Conservation (phyloP, 2,888 invertebrate genomes). For the Homarus gammarus region DNA sequence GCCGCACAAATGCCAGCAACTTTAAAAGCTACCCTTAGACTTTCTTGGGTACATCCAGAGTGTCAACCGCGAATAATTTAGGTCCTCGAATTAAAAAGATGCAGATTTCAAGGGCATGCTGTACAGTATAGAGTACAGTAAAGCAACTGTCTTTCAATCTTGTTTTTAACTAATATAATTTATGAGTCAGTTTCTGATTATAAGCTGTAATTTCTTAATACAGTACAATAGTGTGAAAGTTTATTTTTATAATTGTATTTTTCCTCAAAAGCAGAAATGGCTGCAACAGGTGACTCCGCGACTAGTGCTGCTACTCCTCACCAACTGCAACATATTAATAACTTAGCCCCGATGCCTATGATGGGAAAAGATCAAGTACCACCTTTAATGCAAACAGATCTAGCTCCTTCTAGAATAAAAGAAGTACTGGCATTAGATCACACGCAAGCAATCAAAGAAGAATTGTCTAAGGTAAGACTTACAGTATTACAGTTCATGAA, state of each 20-base stretch:
- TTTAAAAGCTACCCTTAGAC: too few relatives aligned
- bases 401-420: conserved; percentile 1
- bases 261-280: conserved; percentile 9
- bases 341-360: neutral
- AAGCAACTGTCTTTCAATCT: too few relatives aligned
- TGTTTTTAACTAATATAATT: too few relatives aligned
- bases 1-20: too few relatives aligned
- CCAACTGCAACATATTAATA: neutral
- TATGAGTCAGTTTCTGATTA: too few relatives aligned
- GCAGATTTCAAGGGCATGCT: too few relatives aligned
- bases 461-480: neutral
- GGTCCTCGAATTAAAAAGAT: too few relatives aligned
- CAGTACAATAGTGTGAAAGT: too few relatives aligned
- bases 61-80: too few relatives aligned
- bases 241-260: neutral
- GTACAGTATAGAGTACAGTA: too few relatives aligned
- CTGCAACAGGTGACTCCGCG: conserved; percentile 2
- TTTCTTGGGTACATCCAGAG: too few relatives aligned
- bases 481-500: neutral
- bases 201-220: too few relatives aligned
- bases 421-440: neutral
- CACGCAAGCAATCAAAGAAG: neutral
- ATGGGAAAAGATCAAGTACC: neutral
- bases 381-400: neutral
- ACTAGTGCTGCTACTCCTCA: neutral